A percentile compares a stretch with the other conserved stretches of the same genome.
Conservation (phyloP, 2,113 vertebrate species). For the Oncorhynchus gorbuscha region DNA sequence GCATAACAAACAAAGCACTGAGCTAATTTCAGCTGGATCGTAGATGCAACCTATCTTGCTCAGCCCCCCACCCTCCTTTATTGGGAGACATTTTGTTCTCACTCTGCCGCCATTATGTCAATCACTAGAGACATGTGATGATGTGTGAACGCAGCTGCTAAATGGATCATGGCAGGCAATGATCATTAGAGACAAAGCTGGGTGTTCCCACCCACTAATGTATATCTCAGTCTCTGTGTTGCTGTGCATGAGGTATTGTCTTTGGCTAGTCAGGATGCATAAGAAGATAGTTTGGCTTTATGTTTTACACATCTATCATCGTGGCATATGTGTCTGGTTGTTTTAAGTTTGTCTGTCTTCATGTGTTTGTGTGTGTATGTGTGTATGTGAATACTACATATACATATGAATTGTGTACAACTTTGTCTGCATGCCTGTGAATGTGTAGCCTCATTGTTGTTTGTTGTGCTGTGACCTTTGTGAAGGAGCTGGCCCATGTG, state of each 20-base stretch:
- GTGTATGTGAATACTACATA: neutral
- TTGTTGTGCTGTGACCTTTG: neutral
- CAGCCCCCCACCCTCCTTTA: conserved; percentile 45
- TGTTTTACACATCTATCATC: too few relatives aligned
- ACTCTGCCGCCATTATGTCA: conserved; percentile 72
- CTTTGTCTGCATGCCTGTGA: neutral
- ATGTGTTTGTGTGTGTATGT: neutral
- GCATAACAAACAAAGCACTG: conserved; percentile 72
- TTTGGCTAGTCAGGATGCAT: conserved; percentile 1
- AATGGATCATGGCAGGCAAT: conserved; percentile 62
- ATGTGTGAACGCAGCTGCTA: conserved; percentile 70
- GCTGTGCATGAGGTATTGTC: conserved; percentile 17
- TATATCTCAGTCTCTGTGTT: conserved; percentile 30
- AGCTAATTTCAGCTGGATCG: conserved; percentile 62
- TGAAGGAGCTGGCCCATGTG: neutral
- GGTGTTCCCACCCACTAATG: conserved; percentile 45
- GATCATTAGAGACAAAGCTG: conserved; percentile 57
- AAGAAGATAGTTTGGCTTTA: neutral
- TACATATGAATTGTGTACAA: neutral
- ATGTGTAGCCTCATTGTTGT: neutral
- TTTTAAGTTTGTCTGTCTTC: neutral
- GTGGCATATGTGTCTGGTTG: neutral
- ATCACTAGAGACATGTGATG: conserved; percentile 65
- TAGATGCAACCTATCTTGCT: conserved; percentile 61
- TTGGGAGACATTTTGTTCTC: conserved; percentile 76